phyloP scores from a whole-genome alignment of 2,113 vertebrate genomes.

The Chamaetylas fuelleborni region DNA sequence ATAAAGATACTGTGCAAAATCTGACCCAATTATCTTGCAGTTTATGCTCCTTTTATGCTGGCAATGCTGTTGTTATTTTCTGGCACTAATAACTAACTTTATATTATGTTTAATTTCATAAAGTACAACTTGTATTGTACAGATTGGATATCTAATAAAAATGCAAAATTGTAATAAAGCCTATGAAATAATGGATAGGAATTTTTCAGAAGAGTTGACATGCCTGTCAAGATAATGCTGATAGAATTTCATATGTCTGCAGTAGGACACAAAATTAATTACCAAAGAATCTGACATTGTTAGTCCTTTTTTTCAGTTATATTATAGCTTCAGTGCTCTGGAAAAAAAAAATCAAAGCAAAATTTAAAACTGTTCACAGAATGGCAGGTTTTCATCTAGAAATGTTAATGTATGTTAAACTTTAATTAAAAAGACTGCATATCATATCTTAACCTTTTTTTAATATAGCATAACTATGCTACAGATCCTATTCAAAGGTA shows the following conservation, averaged over 20 bases:
- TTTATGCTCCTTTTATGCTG: not conserved
- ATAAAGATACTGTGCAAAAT: slow-evolving; percentile 26
- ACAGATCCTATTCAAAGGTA: slow-evolving; percentile 41
- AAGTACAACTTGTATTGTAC: not conserved
- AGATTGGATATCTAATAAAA: not conserved
- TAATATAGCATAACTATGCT: slow-evolving; percentile 44
- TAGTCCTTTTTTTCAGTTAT: slow-evolving; percentile 57
- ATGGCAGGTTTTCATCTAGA: slow-evolving; percentile 75
- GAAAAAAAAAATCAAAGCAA: slow-evolving; percentile 71
- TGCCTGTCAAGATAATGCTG: slow-evolving; percentile 44
- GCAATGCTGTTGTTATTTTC: not conserved
- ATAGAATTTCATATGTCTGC: slow-evolving; percentile 51
- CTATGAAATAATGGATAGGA: not conserved
- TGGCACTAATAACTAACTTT: not conserved
- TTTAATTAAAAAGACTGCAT: slow-evolving; percentile 76
- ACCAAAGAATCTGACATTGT: slow-evolving; percentile 40
- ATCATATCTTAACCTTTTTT: slow-evolving; percentile 69
- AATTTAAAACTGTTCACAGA: slow-evolving; percentile 71
- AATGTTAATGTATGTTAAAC: slow-evolving; percentile 75
- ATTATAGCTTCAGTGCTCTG: slow-evolving; percentile 56
- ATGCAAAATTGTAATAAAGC: slow-evolving; percentile 8
- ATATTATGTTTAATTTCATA: not conserved
- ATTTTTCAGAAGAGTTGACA: slow-evolving; percentile 33
- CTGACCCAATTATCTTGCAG: slow-evolving; percentile 4
- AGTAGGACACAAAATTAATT: slow-evolving; percentile 48